A percentile compares a stretch with the other conserved stretches of the same genome.
Evolutionary conservation across 2,797 vertebrate species (phyloP).

Genomic region (Melanotaenia maccullochi): DNA sequence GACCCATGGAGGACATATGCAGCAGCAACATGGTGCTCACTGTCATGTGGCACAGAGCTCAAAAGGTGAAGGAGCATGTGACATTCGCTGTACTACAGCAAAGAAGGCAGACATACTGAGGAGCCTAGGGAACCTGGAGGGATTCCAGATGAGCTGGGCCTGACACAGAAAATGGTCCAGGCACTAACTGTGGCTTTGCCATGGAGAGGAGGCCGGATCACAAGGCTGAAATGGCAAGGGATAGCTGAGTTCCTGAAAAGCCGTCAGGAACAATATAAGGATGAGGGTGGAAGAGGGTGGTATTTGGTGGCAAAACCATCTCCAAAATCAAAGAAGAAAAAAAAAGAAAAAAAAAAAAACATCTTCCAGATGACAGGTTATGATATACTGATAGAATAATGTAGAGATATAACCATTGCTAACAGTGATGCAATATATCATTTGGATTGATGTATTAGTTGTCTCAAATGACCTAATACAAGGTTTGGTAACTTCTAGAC

Average conservation of each 20-base stretch:
- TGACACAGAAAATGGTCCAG: conserved; percentile 22
- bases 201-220: neutral
- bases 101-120: conserved; percentile 36
- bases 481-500: neutral
- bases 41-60: conserved; percentile 43
- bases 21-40: conserved; percentile 50
- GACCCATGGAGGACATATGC: conserved; percentile 58
- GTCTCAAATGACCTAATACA: neutral
- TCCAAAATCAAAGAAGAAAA: neutral
- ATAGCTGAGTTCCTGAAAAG: conserved; percentile 40
- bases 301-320: neutral
- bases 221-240: conserved; percentile 11
- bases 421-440: neutral
- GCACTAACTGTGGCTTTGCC: conserved; percentile 2
- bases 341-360: no score
- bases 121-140: conserved; percentile 38
- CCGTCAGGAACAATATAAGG: neutral
- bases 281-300: neutral
- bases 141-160: conserved; percentile 29
- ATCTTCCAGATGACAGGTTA: no score
- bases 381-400: neutral
- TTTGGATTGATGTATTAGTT: neutral
- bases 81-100: conserved; percentile 13
- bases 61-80: conserved; percentile 30
- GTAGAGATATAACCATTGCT: neutral